Conservation (phyloP, 2,113 vertebrate genomes). For the Baryphthengus martii region DNA sequence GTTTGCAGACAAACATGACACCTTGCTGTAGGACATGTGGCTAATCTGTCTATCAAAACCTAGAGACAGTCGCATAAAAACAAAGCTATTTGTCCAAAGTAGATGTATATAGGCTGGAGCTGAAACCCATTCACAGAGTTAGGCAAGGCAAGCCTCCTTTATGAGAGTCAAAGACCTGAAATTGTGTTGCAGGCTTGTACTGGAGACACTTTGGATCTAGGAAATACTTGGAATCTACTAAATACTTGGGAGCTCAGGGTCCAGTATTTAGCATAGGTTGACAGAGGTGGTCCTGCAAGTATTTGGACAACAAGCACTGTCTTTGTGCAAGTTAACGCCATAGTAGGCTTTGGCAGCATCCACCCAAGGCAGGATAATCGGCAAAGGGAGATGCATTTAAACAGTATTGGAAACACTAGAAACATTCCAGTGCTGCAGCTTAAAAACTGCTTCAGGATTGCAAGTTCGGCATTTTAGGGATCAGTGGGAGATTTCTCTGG, state of each 20-base stretch:
- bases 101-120: not conserved
- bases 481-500: constrained; percentile 65
- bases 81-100: not conserved
- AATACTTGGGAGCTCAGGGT: accelerated
- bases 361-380: not conserved
- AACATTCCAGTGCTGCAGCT: not conserved
- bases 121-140: not conserved
- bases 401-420: not conserved
- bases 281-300: not conserved
- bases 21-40: not conserved
- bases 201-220: too few species aligned
- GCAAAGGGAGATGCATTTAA: constrained; percentile 22
- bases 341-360: not conserved
- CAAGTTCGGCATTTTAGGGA: constrained; percentile 57
- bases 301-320: not conserved
- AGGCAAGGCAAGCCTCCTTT: not conserved
- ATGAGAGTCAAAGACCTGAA: not conserved
- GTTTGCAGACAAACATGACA: not conserved
- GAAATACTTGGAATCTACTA: too few species aligned
- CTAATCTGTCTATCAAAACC: not conserved
- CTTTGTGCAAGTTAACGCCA: not conserved
- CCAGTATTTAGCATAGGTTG: accelerated
- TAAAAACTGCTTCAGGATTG: constrained; percentile 53
- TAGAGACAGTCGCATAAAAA: not conserved
- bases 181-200: not conserved